Conservation (phyloP, 2,113 vertebrate genomes). For the Eptesicus fuscus region DNA sequence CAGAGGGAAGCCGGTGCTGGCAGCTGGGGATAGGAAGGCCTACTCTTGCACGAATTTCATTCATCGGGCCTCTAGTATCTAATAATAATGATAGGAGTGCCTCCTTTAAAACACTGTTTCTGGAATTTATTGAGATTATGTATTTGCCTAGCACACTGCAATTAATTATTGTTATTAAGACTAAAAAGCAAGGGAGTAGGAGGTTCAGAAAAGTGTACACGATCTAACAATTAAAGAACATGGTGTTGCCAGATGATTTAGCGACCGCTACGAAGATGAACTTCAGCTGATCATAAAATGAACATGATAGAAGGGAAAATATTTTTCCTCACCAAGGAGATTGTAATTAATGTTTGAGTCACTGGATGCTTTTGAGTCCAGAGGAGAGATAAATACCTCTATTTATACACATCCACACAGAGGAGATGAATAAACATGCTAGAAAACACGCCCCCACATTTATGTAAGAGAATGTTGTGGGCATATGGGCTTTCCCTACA, state of each 20-base stretch:
- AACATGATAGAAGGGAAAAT: constrained; percentile 51
- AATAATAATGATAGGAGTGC: background rate
- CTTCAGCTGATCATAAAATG: constrained; percentile 40
- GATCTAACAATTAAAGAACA: background rate
- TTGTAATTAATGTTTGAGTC: constrained; percentile 37
- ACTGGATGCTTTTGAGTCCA: background rate
- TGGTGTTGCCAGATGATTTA: background rate
- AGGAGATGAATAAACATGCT: constrained; percentile 32
- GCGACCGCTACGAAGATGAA: background rate
- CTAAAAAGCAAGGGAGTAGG: background rate
- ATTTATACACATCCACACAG: constrained; percentile 16
- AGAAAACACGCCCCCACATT: constrained; percentile 27
- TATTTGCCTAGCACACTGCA: background rate
- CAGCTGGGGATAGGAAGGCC: too few species aligned
- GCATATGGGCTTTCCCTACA: constrained; percentile 20
- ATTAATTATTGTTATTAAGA: background rate
- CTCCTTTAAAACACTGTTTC: background rate
- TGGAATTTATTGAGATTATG: background rate
- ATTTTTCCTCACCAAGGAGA: constrained; percentile 55
- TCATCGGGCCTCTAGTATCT: too few species aligned
- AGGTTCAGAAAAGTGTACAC: background rate
- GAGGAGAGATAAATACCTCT: constrained; percentile 15
- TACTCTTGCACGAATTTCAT: too few species aligned
- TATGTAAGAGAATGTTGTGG: background rate
- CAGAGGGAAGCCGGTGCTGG: too few species aligned